These are phyloP conservation scores for Pangasius macronema DNA, from an alignment of 2,797 vertebrate species.

Conservation along the genomic window DNA sequence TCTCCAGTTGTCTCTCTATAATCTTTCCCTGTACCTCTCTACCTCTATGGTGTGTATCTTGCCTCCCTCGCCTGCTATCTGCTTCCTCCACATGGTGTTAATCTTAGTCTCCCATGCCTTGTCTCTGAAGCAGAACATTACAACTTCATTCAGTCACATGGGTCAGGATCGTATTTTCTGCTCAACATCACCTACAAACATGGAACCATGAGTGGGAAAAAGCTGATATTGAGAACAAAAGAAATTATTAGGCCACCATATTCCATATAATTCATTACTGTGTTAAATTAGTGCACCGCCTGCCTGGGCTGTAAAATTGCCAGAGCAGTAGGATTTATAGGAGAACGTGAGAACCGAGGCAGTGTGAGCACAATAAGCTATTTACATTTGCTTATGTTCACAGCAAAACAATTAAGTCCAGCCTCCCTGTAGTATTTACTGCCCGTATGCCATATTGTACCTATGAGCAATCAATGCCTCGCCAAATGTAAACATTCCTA, in stretches of 20 bases:
- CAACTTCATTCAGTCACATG: constrained; percentile 30
- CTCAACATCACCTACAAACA: constrained; percentile 28
- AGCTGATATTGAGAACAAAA: constrained; percentile 24
- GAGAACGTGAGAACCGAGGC: constrained; percentile 28
- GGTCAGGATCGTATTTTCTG: constrained; percentile 37
- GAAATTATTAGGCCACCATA: constrained; percentile 36
- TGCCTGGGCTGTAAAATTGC: constrained; percentile 48
- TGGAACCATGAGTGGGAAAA: not conserved
- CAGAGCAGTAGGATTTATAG: constrained; percentile 53
- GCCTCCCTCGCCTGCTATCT: constrained; percentile 58
- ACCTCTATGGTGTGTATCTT: constrained; percentile 59
- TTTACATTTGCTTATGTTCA: constrained; percentile 56
- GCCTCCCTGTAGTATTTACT: constrained; percentile 49
- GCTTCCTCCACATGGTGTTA: constrained; percentile 41
- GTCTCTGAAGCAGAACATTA: constrained; percentile 30
- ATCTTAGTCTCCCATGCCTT: constrained; percentile 50
- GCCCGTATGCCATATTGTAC: constrained; percentile 40
- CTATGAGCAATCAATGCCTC: constrained; percentile 56
- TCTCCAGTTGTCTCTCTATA: constrained; percentile 28
- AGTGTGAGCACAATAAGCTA: constrained; percentile 44
- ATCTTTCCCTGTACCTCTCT: constrained; percentile 50
- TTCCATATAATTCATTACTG: constrained; percentile 42
- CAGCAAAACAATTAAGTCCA: constrained; percentile 58
- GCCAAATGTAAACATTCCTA: constrained; percentile 62
- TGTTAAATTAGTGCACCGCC: constrained; percentile 51